Evolutionary conservation across 1,140 invertebrate species (phyloP), one percentile per base, ranked within the genome.

Genomic region (Meloidogyne floridensis): DNA sequence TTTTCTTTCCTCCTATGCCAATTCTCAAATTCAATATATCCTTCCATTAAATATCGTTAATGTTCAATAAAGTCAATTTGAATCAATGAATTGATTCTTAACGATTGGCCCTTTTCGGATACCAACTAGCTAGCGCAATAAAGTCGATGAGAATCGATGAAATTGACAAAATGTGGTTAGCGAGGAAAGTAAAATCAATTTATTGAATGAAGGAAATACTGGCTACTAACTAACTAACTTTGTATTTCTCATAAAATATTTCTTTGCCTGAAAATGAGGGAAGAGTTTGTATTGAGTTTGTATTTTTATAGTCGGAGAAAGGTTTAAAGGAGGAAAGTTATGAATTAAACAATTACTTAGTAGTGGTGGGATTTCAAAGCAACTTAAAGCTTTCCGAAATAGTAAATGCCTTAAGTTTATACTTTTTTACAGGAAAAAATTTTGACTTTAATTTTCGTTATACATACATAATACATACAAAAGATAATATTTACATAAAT

Each of bases 51-150:
- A 59, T 59, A 56, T 59, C 59, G 59, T 65, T 65, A 32, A 65
- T n/a, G n/a, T 65, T 65, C 59, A 65, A 65, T 65, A 65, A 65
- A n/a, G 59, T 65, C 59, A 18, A 65, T 65, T n/a, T n/a, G n/a
- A 15, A 65, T 65, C 59, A 65, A 65, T 65, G 10, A 65, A 65
- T 65, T 65, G 59, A 65, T 65, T 65, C n/a, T 18, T 65, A 65
- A 65, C 59, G 59, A 65, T 65, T 65, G 59, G 59, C 59, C 59
- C 15, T 65, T 65, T 65, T 15, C 56, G 2, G 59, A 65, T 6
- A n/a, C 5, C 59, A 0, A 18, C 15, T 6, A 65, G 59, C 15
- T 59, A 65, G 59, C 59, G 59, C 59, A 65, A 15, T 65, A 65
- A 65, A 65, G n/a, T n/a, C 15, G 59, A 65, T n/a, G n/a, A 59